Evolutionary conservation across 2,113 vertebrate species (phyloP), one percentile per base, ranked within the genome.

Genomic region (Vidua chalybeata): DNA sequence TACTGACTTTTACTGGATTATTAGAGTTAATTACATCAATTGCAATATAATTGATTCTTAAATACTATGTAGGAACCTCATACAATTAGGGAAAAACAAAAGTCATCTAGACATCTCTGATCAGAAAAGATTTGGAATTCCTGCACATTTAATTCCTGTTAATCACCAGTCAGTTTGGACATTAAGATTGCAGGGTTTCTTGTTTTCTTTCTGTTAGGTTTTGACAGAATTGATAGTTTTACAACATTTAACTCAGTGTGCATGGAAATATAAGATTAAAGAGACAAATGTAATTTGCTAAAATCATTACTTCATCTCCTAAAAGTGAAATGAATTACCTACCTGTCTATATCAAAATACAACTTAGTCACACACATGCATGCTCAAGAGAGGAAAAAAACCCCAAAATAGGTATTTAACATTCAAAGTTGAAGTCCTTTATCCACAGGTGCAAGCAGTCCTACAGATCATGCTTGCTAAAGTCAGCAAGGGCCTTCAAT

Each of bases 21-120:
- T 98, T 98, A 98, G 97, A 98, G 98, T 98, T 98, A 98, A 98
- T 98, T 98, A 98, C 98, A 98, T 98, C 98, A 98, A 98, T 98
- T 98, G 98, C 98, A 98, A 98, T 98, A 98, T 98, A 98, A 98
- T 98, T 98, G 98, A 98, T 98, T 98, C 98, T 98, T 98, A 98
- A 98, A 98, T 98, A 98, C 98, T 98, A 98, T 98, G 98, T 98
- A 98, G 98, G 98, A 98, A 98, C 97, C 98, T 98, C 98, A 97
- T 98, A 98, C 98, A 98, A 98, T 98, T 98, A 98, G 97, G 91
- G 97, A 98, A 98, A 98, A 98, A 98, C 98, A 98, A 98, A 98
- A 98, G 98, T 98, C 98, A 98, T 98, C 97, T 96, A 98, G 98
- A 98, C 97, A 98, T 98, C 97, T 98, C 97, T 11, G 97, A 98